Conservation (phyloP, 1,140 invertebrate genomes). For the Drosophila mayri region DNA sequence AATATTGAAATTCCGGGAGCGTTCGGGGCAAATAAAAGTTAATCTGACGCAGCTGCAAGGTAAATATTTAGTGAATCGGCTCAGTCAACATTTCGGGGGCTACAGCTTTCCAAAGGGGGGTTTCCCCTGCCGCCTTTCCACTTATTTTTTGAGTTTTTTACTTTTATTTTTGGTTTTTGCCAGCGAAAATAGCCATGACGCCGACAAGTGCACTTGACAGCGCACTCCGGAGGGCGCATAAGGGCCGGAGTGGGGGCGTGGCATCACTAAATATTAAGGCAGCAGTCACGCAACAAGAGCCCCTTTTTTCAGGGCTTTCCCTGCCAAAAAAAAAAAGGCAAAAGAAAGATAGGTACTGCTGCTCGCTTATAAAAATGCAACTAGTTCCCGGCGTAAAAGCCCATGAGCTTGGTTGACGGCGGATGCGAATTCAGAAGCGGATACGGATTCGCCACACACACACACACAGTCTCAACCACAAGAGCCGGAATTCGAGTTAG, state of each 20-base stretch:
- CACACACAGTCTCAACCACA: constrained; percentile 22
- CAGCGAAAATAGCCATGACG: constrained; percentile 78
- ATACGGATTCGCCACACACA: constrained; percentile 33
- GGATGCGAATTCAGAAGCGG: constrained; percentile 41
- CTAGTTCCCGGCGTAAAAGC: constrained; percentile 69
- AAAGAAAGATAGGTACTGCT: constrained; percentile 40
- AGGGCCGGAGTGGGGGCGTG: constrained; percentile 27
- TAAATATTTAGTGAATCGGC: constrained; percentile 81
- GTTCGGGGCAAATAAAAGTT: constrained; percentile 65
- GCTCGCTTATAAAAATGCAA: constrained; percentile 77
- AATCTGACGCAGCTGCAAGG: constrained; percentile 56
- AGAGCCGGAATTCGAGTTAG: constrained; percentile 36
- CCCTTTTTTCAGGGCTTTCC: not conserved
- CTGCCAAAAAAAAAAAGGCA: constrained; percentile 23
- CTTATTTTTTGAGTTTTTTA: constrained; percentile 2
- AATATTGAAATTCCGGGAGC: constrained; percentile 76
- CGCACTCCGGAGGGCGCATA: constrained; percentile 51
- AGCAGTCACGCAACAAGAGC: constrained; percentile 52
- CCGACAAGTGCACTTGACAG: constrained; percentile 81
- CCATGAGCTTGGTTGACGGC: constrained; percentile 41
- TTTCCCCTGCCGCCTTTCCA: not conserved
- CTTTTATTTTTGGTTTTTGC: constrained; percentile 47
- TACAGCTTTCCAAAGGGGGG: not conserved
- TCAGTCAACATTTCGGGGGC: constrained; percentile 57
- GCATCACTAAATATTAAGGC: constrained; percentile 76